These are phyloP conservation scores for Mythimna ferrago DNA, from an alignment of 2,888 invertebrate genomes.

Conservation along the genomic window DNA sequence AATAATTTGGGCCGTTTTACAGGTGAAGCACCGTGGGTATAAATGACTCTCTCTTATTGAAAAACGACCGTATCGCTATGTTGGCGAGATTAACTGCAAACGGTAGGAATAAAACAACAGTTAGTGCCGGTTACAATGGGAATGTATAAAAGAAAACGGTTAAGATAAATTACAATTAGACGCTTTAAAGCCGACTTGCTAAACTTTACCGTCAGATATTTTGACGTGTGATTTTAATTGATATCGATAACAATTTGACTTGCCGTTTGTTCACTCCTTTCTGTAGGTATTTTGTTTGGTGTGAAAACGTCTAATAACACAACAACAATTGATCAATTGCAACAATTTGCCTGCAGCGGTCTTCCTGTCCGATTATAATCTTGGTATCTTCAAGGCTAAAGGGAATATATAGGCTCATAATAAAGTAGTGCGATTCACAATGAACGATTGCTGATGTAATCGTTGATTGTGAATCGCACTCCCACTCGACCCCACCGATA, in stretches of 20 bases:
- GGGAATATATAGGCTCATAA: too few species aligned
- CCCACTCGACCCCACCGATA: too few species aligned
- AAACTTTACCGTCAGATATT: constrained; percentile 49
- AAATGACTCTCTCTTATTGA: constrained; percentile 59
- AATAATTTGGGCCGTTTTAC: constrained; percentile 63
- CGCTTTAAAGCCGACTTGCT: constrained; percentile 59
- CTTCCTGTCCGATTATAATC: too few species aligned
- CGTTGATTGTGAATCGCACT: too few species aligned
- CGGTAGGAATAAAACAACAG: constrained; percentile 65
- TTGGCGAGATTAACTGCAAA: constrained; percentile 58
- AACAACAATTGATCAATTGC: too few species aligned
- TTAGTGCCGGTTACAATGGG: constrained; percentile 62
- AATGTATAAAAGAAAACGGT: constrained; percentile 64
- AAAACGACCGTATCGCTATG: constrained; percentile 62
- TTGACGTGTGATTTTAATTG: constrained; percentile 47
- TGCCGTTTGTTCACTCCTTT: constrained; percentile 62
- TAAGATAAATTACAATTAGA: constrained; percentile 69
- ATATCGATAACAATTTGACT: constrained; percentile 46
- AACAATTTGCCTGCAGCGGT: too few species aligned
- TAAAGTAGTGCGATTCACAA: too few species aligned
- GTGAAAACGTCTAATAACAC: too few species aligned
- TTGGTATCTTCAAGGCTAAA: too few species aligned
- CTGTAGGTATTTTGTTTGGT: constrained; percentile 13
- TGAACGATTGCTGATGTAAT: too few species aligned
- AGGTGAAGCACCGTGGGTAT: constrained; percentile 54